These are phyloP conservation scores for Sus cebifrons DNA, from an alignment of 2,797 vertebrate species.

Conservation along the genomic window DNA sequence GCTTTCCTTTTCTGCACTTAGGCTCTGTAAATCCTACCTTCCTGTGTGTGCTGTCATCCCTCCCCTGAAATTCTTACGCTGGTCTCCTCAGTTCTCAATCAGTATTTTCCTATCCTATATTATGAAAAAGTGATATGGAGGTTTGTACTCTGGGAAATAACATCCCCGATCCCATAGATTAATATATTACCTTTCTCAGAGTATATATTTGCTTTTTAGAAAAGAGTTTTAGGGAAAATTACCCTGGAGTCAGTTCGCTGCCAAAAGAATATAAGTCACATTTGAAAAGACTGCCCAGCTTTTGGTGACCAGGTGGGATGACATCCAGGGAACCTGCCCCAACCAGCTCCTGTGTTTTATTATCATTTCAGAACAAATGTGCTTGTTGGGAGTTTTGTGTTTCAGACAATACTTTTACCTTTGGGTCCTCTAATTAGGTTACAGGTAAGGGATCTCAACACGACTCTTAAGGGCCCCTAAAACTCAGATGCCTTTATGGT, in stretches of 20 bases:
- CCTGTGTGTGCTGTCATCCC: background rate
- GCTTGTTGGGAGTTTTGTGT: background rate
- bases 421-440: background rate
- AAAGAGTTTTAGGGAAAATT: conserved; percentile 32
- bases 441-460: background rate
- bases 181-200: conserved; percentile 42
- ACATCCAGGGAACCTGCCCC: background rate
- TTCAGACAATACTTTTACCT: background rate
- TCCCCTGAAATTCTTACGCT: background rate
- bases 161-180: conserved; percentile 35
- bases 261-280: background rate
- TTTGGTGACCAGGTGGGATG: background rate
- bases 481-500: background rate
- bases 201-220: conserved; percentile 57
- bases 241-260: background rate
- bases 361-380: background rate
- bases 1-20: background rate
- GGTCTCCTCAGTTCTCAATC: background rate
- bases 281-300: background rate
- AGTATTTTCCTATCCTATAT: conserved; percentile 30
- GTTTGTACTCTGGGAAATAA: conserved; percentile 53
- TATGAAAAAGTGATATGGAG: conserved; percentile 48
- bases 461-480: background rate
- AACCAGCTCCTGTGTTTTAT: background rate
- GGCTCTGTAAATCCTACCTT: background rate